Base-by-base conservation (phyloP, 2,888 invertebrate genomes). In the Autographa pulchrina region DNA sequence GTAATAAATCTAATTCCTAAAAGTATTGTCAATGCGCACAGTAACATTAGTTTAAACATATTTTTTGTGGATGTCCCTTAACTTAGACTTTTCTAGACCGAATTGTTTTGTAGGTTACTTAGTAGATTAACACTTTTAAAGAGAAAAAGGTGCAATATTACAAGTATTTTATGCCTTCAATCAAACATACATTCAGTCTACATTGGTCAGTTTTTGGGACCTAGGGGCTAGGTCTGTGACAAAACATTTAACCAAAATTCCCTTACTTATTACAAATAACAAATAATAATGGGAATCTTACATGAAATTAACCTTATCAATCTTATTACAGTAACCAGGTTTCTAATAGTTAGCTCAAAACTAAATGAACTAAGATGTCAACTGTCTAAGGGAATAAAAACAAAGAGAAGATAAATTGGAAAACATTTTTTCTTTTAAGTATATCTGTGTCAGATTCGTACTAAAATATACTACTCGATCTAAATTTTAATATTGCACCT, bases 1-100 rank as follows among this genome's bases (percentile, higher is more conserved):
- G 74, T 83, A 77, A 72, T 83, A 83, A 85, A 86, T 89, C 76
- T 90, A 88, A 91, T 85, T 92, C 90, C 90, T 93, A 90, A 91
- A 89, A 74, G 84, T 90, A 92, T 91, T 91, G 88, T 91, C 91
- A 92, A 95, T 88, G 92, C 95, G 95, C 95, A 95, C 95, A 95
- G 90, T 92, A 91, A 93, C 62, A 85, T 89, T 92, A 92, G 90
- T 89, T 86, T 62, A 68, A 77, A 75, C 84, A 80, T 84, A 74
- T 80, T 86, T 87, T 87, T 86, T 85, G 73, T 84, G 90, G 87
- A 86, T 88, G 87, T 90, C 85, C 85, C 74, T 81, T 86, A 70
- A 78, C 75, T 54, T 89, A 90, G 87, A 82, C 48, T 38, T 65
- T 77, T 78, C 64, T 90, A 89, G 85, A 86, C 80, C 67, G 65